Percentiles rank a stretch among this genome's conserved stretches.
Evolutionary conservation across 2,888 invertebrate genomes (phyloP).

Genomic region (Lithophane socia): DNA sequence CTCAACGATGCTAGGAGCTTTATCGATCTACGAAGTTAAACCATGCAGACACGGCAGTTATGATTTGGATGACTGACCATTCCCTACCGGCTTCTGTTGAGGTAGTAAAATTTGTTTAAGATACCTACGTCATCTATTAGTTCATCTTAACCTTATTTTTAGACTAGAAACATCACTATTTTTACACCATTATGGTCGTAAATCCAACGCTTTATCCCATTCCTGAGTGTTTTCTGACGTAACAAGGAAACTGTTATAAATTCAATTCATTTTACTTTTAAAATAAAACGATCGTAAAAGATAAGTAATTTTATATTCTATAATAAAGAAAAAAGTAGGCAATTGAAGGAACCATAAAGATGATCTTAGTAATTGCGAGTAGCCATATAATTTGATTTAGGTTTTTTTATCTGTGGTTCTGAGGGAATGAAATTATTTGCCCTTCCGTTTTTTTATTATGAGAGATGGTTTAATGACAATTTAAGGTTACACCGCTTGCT

Average conservation of each 20-base stretch:
- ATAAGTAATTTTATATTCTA: conserved; percentile 30
- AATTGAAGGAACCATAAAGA: conserved; percentile 32
- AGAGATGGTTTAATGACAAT: conserved; percentile 29
- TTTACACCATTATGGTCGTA: conserved; percentile 36
- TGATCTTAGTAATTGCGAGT: conserved; percentile 40
- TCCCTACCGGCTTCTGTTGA: neutral
- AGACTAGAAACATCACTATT: conserved; percentile 16
- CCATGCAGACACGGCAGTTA: neutral
- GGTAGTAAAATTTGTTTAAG: conserved; percentile 12
- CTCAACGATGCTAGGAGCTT: neutral
- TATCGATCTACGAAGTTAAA: neutral
- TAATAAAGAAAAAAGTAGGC: conserved; percentile 19
- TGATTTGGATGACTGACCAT: neutral
- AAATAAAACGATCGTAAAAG: conserved; percentile 36
- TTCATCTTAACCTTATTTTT: conserved; percentile 24
- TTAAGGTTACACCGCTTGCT: neutral
- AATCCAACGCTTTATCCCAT: conserved; percentile 22
- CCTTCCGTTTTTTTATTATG: conserved; percentile 27
- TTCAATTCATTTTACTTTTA: conserved; percentile 31
- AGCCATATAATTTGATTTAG: conserved; percentile 39
- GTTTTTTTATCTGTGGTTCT: conserved; percentile 25
- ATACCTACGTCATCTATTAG: neutral
- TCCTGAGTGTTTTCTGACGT: conserved; percentile 56
- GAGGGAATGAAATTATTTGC: conserved; percentile 32
- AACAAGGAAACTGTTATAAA: conserved; percentile 30